These are phyloP conservation scores for Drosophila grimshawi DNA, from an alignment of 1,140 invertebrate species.

Conservation along the genomic window DNA sequence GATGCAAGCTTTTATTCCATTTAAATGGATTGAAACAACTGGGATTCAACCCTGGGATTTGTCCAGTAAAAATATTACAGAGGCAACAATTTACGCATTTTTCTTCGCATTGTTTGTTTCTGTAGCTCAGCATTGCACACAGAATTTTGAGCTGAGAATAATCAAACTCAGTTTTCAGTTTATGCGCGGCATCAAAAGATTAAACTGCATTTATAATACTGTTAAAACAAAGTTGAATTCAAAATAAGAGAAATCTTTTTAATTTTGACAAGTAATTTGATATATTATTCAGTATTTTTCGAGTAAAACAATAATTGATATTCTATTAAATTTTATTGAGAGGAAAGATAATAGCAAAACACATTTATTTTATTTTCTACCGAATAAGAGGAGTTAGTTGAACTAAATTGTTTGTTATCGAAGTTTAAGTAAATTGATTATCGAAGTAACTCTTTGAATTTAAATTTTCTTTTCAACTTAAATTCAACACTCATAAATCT, in stretches of 20 bases:
- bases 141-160: conserved; percentile 5
- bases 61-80: conserved; percentile 31
- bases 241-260: background rate
- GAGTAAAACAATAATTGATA: no score
- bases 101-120: background rate
- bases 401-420: no score
- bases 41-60: conserved; percentile 36
- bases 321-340: no score
- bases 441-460: background rate
- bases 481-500: conserved; percentile 20
- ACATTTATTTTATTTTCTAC: no score
- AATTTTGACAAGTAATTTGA: background rate
- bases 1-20: conserved; percentile 8
- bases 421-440: no score
- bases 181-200: background rate
- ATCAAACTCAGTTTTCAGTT: background rate
- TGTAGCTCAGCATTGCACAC: background rate
- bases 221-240: background rate
- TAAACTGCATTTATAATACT: background rate
- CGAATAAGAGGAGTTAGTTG: no score
- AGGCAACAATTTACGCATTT: conserved; percentile 18
- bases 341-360: no score
- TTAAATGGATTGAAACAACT: conserved; percentile 1
- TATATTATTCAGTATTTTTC: background rate
- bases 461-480: background rate